Evolutionary conservation across 1,140 invertebrate genomes (phyloP).

Genomic region (Heliconius himera): DNA sequence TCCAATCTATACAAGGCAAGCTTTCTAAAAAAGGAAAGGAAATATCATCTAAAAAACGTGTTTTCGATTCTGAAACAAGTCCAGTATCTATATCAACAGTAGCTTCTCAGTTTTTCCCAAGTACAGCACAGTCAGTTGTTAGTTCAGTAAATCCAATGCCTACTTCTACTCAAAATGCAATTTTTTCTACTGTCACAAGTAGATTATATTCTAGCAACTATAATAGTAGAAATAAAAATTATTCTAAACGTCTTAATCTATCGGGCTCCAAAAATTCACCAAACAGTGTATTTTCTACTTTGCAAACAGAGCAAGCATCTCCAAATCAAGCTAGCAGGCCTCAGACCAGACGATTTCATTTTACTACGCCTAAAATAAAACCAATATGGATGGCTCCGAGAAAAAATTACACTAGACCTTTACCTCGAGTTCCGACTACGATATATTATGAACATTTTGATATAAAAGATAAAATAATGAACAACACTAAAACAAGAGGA

Average conservation of each 20-base stretch:
- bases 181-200: constrained; percentile 54
- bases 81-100: constrained; percentile 42
- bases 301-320: constrained; percentile 48
- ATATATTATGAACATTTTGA: constrained; percentile 76
- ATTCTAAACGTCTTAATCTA: constrained; percentile 68
- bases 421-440: constrained; percentile 54
- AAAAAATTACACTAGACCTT: constrained; percentile 55
- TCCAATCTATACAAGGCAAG: constrained; percentile 53
- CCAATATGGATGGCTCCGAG: constrained; percentile 72
- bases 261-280: constrained; percentile 63
- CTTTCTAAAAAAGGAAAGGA: constrained; percentile 39
- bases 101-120: constrained; percentile 46
- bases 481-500: constrained; percentile 49
- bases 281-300: constrained; percentile 60
- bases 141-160: constrained; percentile 52
- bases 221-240: constrained; percentile 65
- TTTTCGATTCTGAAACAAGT: constrained; percentile 44
- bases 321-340: constrained; percentile 46
- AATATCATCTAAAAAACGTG: constrained; percentile 42
- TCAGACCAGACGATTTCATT: constrained; percentile 61
- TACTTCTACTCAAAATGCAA: constrained; percentile 58
- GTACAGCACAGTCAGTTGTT: constrained; percentile 42
- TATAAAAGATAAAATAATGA: constrained; percentile 66
- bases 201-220: constrained; percentile 55
- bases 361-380: constrained; percentile 67